A percentile compares a stretch with the other conserved stretches of the same genome.
phyloP scores from a whole-genome alignment of 2,797 vertebrate genomes.

The Microctenopoma steveboyesi region DNA sequence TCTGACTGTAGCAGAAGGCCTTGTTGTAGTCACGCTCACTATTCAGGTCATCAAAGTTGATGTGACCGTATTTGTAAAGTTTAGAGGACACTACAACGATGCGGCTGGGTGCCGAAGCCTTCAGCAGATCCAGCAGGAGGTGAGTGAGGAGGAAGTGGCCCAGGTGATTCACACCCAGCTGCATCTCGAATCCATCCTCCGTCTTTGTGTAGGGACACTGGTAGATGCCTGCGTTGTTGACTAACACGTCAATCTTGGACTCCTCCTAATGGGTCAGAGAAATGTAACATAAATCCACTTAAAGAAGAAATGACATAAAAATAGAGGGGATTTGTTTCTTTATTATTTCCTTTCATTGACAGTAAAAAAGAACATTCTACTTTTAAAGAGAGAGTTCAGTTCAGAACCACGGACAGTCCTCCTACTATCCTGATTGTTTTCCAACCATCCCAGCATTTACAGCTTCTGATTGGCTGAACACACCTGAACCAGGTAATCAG shows the following conservation, averaged over 20 bases:
- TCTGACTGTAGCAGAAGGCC: conserved; percentile 92
- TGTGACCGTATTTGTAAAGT: conserved; percentile 93
- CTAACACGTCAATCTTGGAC: conserved; percentile 89
- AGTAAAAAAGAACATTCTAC: too few relatives aligned
- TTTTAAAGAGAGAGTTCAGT: neutral
- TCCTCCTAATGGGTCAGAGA: conserved; percentile 72
- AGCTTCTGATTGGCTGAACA: too few relatives aligned
- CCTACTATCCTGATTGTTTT: too few relatives aligned
- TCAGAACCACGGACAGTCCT: conserved; percentile 59
- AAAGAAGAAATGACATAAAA: neutral
- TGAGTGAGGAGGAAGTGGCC: conserved; percentile 96
- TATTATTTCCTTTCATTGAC: too few relatives aligned
- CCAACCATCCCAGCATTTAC: too few relatives aligned
- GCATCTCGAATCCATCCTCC: conserved; percentile 95
- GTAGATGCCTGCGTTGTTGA: conserved; percentile 96
- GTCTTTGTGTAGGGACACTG: conserved; percentile 94
- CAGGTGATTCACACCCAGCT: conserved; percentile 94
- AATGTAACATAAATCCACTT: neutral
- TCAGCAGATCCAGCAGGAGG: conserved; percentile 90
- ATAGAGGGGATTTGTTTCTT: too few relatives aligned
- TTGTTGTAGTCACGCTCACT: conserved; percentile 90
- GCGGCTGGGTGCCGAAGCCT: conserved; percentile 90
- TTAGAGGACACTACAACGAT: conserved; percentile 94
- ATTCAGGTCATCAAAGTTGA: conserved; percentile 95
- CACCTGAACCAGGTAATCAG: too few relatives aligned